Conservation (phyloP, 2,888 invertebrate species). For the Argyresthia albistria region DNA sequence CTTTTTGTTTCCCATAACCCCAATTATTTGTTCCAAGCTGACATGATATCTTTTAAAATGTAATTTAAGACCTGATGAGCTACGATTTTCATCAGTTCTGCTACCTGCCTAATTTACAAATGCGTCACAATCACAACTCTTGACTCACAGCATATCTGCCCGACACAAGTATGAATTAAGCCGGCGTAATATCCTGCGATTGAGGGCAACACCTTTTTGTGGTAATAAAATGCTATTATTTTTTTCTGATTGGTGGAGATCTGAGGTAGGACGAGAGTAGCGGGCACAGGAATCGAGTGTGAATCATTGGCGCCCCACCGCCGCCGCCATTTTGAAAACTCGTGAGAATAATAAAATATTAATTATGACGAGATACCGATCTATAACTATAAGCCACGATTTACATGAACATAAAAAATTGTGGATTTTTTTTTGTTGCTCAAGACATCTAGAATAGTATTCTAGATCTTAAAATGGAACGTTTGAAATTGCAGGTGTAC, state of each 20-base stretch:
- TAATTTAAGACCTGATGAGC: no score
- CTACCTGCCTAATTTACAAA: conserved; percentile 3
- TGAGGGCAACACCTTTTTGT: conserved; percentile 34
- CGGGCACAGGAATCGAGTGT: conserved; percentile 30
- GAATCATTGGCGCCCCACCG: conserved; percentile 32
- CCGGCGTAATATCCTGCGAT: conserved; percentile 28
- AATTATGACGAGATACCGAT: no score
- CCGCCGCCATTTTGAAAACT: conserved; percentile 18
- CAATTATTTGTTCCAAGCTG: no score
- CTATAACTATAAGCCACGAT: no score
- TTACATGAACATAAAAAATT: no score
- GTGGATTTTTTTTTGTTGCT: no score
- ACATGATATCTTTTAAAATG: no score
- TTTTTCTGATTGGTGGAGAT: conserved; percentile 37
- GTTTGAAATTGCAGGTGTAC: no score
- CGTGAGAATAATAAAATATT: no score
- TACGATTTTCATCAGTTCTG: not conserved
- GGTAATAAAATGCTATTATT: conserved; percentile 20
- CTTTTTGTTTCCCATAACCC: no score
- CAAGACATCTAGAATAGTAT: no score
- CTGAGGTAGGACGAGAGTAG: conserved; percentile 31
- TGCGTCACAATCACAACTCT: conserved; percentile 5
- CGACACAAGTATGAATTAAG: conserved; percentile 38
- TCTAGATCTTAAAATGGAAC: no score
- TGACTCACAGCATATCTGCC: conserved; percentile 35